These are phyloP conservation scores for Myotis planiceps DNA, from an alignment of 2,797 vertebrate genomes.

Conservation along the genomic window DNA sequence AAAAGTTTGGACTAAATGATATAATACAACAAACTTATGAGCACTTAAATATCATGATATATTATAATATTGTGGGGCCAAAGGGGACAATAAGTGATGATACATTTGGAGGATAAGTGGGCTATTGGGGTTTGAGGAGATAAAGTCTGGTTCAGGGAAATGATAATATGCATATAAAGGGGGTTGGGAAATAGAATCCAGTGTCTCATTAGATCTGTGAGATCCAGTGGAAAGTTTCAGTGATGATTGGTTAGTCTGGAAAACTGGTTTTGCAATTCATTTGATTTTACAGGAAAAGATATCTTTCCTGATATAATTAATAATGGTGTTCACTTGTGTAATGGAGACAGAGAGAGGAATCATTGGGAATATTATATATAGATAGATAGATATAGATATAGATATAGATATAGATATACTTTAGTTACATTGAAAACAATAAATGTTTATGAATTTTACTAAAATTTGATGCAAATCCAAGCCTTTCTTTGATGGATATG, in stretches of 20 bases:
- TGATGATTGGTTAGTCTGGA: background rate
- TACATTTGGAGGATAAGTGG: background rate
- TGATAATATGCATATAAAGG: background rate
- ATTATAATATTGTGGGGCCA: background rate
- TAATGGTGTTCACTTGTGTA: background rate
- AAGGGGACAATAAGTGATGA: background rate
- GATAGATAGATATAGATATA: background rate
- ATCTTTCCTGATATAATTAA: background rate
- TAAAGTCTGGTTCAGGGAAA: background rate
- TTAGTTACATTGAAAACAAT: constrained; percentile 4
- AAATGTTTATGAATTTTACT: background rate
- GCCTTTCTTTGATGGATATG: background rate
- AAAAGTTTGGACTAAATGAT: background rate
- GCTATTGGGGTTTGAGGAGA: background rate
- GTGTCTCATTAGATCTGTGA: background rate
- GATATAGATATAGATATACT: background rate
- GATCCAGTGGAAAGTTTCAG: background rate
- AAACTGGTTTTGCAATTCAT: background rate
- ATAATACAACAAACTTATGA: background rate
- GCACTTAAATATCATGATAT: background rate
- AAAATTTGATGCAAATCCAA: background rate
- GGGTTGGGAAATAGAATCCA: background rate
- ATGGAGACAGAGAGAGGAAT: background rate
- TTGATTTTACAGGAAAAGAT: background rate
- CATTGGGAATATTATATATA: background rate